Evolutionary conservation across 2,797 vertebrate species (phyloP), one percentile per base, ranked within the genome.

Genomic region (Sebastes steindachneri): DNA sequence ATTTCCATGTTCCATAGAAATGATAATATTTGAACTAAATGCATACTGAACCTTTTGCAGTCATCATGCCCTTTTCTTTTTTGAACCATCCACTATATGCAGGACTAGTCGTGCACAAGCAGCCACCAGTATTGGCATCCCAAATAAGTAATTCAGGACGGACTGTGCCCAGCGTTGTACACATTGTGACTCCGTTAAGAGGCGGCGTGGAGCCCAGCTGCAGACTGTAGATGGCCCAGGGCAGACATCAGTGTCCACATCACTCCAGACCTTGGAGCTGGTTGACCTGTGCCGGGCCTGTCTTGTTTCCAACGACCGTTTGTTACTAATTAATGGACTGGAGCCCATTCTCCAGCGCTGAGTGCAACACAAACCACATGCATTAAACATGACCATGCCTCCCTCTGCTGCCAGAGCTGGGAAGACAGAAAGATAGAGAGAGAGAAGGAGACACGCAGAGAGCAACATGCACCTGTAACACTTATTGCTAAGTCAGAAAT

Each of bases 271-370:
- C 91, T 87, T 63, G 83, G 82, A 92, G 91, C 89, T 80, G 84
- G 88, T 90, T 88, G 93, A 95, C 95, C 95, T 92, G 87, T 87
- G 90, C 92, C 71, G 80, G 85, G 94, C 91, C 85, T 87, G 91
- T 94, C 94, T 94, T 93, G 93, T 95, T 96, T 93, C 95, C 91
- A 95, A 93, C 68, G 89, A 91, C 90, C 92, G 55, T 95, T 94
- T 94, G 90, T 92, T 93, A 90, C 95, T 95, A 95, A 96, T 96
- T 96, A 96, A 96, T 94, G 93, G 94, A 96, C 94, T 95, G 75
- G 79, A 92, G 93, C 93, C 94, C 91, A 89, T 93, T 94, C 90
- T 93, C 88, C 82, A 73, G 91, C 75, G 60, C 87, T 87, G 88
- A 94, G 92, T 93, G 93, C 93, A 94, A 96, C 92, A 95, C 93